Percentiles rank a stretch among this genome's conserved stretches.
These are phyloP conservation scores for Malurus leucopterus DNA, from an alignment of 2,797 vertebrate species.

Conservation along the genomic window DNA sequence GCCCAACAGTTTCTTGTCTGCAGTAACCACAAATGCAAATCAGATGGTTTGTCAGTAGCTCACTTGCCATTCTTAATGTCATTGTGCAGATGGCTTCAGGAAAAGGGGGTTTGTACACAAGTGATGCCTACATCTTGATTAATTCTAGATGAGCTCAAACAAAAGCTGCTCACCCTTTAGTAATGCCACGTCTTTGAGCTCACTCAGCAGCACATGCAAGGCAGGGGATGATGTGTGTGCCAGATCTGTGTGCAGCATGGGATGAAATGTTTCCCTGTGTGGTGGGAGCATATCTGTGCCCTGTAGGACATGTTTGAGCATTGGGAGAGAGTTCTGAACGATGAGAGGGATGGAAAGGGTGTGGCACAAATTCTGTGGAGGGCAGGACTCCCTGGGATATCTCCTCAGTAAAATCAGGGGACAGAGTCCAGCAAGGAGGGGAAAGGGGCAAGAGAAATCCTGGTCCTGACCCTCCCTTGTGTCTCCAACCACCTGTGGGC, in stretches of 20 bases:
- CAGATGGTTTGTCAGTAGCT: not conserved
- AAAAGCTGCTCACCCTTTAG: not conserved
- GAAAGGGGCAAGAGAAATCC: not conserved
- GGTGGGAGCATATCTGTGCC: not conserved
- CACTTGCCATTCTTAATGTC: constrained; percentile 10
- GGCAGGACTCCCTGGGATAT: not conserved
- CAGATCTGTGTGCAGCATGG: not conserved
- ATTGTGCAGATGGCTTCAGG: constrained; percentile 12
- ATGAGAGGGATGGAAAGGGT: not conserved
- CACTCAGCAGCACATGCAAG: not conserved
- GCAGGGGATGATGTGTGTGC: not conserved
- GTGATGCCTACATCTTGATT: not conserved
- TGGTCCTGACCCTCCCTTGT: fast-evolving
- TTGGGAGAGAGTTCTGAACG: not conserved
- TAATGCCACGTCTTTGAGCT: not conserved
- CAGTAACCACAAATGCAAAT: not conserved
- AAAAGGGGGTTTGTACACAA: not conserved
- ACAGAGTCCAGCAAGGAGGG: not conserved
- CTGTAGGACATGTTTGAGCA: not conserved
- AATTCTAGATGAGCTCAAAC: not conserved
- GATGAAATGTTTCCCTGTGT: not conserved
- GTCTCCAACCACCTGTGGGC: fast-evolving
- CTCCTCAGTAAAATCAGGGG: not conserved
- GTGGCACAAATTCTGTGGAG: not conserved
- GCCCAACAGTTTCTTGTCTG: not conserved